Evolutionary conservation across 2,888 invertebrate genomes (phyloP).

Genomic region (Apodemia hepburni): DNA sequence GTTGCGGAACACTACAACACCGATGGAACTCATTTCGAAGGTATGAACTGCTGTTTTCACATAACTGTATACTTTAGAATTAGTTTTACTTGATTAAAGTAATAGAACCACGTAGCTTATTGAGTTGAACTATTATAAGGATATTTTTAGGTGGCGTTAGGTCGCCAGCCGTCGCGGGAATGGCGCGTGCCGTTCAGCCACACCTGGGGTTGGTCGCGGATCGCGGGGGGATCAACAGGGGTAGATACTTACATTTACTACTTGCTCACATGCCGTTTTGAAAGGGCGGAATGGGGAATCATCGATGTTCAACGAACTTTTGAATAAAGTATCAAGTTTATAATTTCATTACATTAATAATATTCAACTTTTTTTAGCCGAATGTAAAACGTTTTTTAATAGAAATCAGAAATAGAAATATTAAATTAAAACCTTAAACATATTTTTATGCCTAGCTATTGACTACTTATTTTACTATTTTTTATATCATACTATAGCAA

Average conservation of each 20-base stretch:
- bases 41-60: conserved; percentile 59
- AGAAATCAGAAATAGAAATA: too few species aligned
- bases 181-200: conserved; percentile 75
- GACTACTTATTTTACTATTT: too few species aligned
- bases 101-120: conserved; percentile 48
- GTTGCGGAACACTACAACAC: conserved; percentile 81
- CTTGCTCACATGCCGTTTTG: conserved; percentile 76
- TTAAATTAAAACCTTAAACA: too few species aligned
- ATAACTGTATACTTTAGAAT: conserved; percentile 54
- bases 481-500: too few species aligned
- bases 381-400: too few species aligned
- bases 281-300: conserved; percentile 67
- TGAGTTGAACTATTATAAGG: conserved; percentile 42
- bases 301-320: conserved; percentile 39
- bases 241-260: conserved; percentile 78
- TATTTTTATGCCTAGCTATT: too few species aligned
- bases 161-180: conserved; percentile 71
- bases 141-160: conserved; percentile 65
- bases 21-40: conserved; percentile 76
- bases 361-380: background rate
- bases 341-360: too few species aligned
- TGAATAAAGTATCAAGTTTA: background rate
- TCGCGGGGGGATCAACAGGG: conserved; percentile 75
- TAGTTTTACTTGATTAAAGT: conserved; percentile 43
- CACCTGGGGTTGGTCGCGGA: conserved; percentile 68